A percentile compares a stretch with the other conserved stretches of the same genome.
phyloP scores from a whole-genome alignment of 92 coral and sea anemone genomes.

The Epizoanthus ramosus region DNA sequence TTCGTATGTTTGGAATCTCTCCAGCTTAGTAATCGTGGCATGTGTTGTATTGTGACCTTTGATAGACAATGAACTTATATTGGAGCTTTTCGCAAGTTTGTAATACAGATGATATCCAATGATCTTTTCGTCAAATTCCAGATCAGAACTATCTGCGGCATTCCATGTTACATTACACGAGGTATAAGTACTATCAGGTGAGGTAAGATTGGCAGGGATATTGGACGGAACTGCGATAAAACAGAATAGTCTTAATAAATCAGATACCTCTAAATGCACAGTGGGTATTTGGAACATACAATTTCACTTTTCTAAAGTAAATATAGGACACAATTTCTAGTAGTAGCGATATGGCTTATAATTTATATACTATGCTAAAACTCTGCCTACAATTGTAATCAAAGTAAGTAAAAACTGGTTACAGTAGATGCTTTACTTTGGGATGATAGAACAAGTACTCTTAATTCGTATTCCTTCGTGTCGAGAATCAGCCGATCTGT shows the following conservation, averaged over 20 bases:
- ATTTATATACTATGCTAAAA: no score
- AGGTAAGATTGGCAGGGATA: neutral
- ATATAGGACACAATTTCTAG: no score
- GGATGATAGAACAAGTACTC: no score
- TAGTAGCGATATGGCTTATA: no score
- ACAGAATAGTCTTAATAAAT: neutral
- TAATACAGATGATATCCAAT: neutral
- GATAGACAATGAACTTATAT: neutral
- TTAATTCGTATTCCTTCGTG: no score
- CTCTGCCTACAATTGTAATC: no score
- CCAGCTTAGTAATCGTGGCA: neutral
- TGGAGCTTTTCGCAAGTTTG: neutral
- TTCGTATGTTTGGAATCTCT: neutral
- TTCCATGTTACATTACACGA: neutral
- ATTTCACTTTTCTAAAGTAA: no score
- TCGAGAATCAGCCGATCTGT: no score
- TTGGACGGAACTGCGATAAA: neutral
- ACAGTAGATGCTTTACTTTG: no score
- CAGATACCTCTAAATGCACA: no score
- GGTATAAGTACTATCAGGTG: neutral
- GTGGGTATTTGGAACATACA: no score
- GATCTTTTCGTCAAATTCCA: neutral
- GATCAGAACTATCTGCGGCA: neutral
- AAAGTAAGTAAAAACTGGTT: no score
- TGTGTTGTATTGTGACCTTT: neutral